Percentiles rank a stretch among this genome's conserved stretches.
These are phyloP conservation scores for Drosophila mercatorum DNA, from an alignment of 2,888 invertebrate genomes.

Conservation along the genomic window DNA sequence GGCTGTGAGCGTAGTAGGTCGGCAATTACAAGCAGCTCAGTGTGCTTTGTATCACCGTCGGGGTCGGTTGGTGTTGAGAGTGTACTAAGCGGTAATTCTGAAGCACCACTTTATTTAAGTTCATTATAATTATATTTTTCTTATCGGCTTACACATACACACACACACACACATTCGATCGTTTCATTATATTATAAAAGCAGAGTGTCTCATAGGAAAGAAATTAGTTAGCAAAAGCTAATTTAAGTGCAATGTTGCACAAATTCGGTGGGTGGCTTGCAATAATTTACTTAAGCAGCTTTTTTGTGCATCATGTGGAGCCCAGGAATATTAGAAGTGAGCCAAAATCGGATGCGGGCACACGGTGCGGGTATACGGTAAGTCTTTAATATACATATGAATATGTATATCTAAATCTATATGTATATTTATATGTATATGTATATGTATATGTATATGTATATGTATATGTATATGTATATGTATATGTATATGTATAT, in stretches of 20 bases:
- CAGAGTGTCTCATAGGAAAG: constrained; percentile 2
- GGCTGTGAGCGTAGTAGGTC: constrained; percentile 29
- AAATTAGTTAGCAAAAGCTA: constrained; percentile 12
- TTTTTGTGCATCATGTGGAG: constrained; percentile 35
- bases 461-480: not conserved
- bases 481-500: no score
- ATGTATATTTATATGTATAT: no score
- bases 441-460: no score
- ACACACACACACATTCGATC: not conserved
- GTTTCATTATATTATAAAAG: constrained; percentile 7
- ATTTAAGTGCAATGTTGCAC: constrained; percentile 44
- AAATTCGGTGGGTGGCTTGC: constrained; percentile 31
- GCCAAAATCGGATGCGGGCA: constrained; percentile 42
- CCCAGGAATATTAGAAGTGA: constrained; percentile 44
- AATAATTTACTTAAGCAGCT: constrained; percentile 29
- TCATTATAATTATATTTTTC: constrained; percentile 26
- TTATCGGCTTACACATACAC: constrained; percentile 41
- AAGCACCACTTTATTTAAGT: constrained; percentile 8
- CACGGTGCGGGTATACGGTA: constrained; percentile 78
- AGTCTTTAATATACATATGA: constrained; percentile 23
- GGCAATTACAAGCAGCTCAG: constrained; percentile 23
- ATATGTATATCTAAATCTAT: no score
- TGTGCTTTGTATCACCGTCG: constrained; percentile 25
- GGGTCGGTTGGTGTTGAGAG: constrained; percentile 27
- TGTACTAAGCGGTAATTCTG: not conserved